A percentile compares a stretch with the other conserved stretches of the same genome.
These are phyloP conservation scores for Dasypogon diadema DNA, from an alignment of 2,888 invertebrate genomes.

Conservation along the genomic window DNA sequence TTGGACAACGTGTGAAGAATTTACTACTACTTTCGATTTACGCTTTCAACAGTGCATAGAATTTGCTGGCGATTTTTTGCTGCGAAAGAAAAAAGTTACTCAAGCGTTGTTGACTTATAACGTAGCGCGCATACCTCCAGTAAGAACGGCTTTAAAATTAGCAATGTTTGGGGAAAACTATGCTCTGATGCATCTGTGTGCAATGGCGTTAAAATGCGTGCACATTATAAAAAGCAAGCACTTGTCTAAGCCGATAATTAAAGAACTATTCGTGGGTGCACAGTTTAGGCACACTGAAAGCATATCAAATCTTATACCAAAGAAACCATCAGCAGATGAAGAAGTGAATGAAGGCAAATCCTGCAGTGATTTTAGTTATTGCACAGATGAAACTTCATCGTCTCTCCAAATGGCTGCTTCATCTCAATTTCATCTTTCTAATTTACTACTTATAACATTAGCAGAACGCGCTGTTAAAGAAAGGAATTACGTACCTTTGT, in stretches of 20 bases:
- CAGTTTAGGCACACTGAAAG: constrained; percentile 63
- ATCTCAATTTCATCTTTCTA: constrained; percentile 69
- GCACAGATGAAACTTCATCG: constrained; percentile 64
- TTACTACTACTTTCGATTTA: constrained; percentile 68
- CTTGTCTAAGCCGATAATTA: constrained; percentile 62
- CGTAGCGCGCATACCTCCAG: constrained; percentile 74
- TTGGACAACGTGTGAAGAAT: constrained; percentile 67
- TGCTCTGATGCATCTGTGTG: constrained; percentile 67
- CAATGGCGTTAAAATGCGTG: constrained; percentile 67
- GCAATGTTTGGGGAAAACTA: constrained; percentile 69
- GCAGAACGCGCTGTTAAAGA: constrained; percentile 67
- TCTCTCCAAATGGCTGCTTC: constrained; percentile 68
- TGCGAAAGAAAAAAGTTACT: constrained; percentile 79
- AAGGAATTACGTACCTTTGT: constrained; percentile 67
- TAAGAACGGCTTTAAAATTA: constrained; percentile 67
- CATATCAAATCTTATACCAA: constrained; percentile 62
- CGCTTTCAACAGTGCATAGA: constrained; percentile 72
- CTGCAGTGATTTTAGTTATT: constrained; percentile 67
- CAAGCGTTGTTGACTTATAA: constrained; percentile 86
- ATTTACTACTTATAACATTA: constrained; percentile 66
- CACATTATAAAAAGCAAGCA: constrained; percentile 65
- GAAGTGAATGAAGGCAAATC: constrained; percentile 61
- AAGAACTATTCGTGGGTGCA: constrained; percentile 59
- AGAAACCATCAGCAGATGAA: constrained; percentile 54
- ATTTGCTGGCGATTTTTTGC: constrained; percentile 83